phyloP scores from a whole-genome alignment of 2,113 vertebrate genomes.

The Arvicanthis niloticus region DNA sequence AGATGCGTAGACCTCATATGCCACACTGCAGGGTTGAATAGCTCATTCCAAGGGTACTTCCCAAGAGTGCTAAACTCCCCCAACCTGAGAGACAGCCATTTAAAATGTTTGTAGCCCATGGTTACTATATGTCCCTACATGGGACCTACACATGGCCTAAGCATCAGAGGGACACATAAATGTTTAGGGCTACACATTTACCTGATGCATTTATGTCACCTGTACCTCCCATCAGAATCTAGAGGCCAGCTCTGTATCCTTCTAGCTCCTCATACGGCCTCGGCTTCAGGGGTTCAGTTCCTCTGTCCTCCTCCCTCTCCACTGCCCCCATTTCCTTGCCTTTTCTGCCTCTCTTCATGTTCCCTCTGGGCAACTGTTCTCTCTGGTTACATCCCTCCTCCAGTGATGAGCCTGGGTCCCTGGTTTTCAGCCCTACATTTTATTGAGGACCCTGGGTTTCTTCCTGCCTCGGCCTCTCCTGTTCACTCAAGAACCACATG shows the following conservation, averaged over 20 bases:
- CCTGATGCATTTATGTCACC: background rate
- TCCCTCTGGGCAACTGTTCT: background rate
- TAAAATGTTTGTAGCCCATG: background rate
- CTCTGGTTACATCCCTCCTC: background rate
- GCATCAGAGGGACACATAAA: background rate
- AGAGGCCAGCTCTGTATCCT: background rate
- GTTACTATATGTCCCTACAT: too few relatives aligned
- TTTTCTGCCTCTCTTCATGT: background rate
- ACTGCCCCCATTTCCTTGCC: too few relatives aligned
- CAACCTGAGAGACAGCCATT: background rate
- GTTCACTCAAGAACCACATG: background rate
- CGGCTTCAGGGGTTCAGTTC: background rate
- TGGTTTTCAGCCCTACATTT: background rate
- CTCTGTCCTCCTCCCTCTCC: background rate
- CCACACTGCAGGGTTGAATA: background rate
- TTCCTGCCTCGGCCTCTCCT: background rate
- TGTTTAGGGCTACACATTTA: fast-evolving
- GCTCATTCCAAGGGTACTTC: background rate
- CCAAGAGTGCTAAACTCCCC: background rate
- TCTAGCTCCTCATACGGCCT: background rate
- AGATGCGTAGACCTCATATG: background rate
- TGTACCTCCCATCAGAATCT: background rate
- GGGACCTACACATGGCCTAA: background rate
- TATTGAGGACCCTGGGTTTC: background rate
- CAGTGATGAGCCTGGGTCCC: background rate